Evolutionary conservation across 37 sponge, comb jelly and placozoan species (phyloP).

Genomic region (Agelas oroides): DNA sequence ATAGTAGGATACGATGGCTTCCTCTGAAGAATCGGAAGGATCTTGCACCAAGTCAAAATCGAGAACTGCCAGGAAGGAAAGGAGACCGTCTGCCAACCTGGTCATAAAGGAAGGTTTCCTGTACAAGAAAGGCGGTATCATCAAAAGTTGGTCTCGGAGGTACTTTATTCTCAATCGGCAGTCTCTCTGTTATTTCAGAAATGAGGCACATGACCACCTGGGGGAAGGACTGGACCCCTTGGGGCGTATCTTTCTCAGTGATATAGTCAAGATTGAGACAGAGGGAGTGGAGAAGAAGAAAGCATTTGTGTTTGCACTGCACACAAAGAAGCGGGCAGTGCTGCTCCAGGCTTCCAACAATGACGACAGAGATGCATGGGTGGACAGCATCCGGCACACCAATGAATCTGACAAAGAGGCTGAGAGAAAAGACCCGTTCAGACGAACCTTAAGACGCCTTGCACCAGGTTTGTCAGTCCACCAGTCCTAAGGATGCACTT

Average conservation of each 20-base stretch:
- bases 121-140: slow-evolving; percentile 76
- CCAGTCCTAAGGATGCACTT: too few species aligned
- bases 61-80: not conserved
- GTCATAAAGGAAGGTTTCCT: slow-evolving; percentile 78
- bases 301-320: slow-evolving; percentile 63
- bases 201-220: slow-evolving; percentile 16
- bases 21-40: not conserved
- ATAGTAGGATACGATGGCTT: too few species aligned
- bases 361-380: slow-evolving; percentile 67
- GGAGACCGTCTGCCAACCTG: slow-evolving; percentile 7
- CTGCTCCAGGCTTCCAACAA: slow-evolving; percentile 59
- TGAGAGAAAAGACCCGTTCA: slow-evolving; percentile 68
- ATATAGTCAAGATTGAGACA: slow-evolving; percentile 47
- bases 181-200: slow-evolving; percentile 68
- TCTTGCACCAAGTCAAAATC: not conserved
- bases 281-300: slow-evolving; percentile 55
- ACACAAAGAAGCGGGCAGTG: slow-evolving; percentile 55
- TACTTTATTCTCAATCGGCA: slow-evolving; percentile 80
- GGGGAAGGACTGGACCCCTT: slow-evolving; percentile 33
- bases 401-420: slow-evolving; percentile 66
- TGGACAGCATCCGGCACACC: slow-evolving; percentile 36
- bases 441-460: slow-evolving; percentile 51
- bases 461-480: slow-evolving; percentile 32
- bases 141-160: slow-evolving; percentile 70
- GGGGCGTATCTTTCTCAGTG: slow-evolving; percentile 73